These are phyloP conservation scores for Ichneumoninae sp. DNA, from an alignment of 2,888 invertebrate genomes.

Conservation along the genomic window DNA sequence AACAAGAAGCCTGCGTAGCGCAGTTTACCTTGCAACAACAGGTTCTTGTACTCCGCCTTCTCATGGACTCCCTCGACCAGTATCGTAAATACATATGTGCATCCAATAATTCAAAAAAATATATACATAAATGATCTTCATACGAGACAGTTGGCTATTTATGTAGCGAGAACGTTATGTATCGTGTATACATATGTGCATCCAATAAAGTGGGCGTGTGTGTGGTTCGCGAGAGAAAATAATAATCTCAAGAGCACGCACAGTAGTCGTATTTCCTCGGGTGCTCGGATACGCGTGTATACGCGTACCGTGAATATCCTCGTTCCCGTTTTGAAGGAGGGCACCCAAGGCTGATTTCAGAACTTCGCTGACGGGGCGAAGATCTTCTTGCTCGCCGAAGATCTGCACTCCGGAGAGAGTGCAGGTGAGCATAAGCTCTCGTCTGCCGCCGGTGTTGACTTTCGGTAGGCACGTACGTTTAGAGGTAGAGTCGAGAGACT, in stretches of 20 bases:
- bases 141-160: background rate
- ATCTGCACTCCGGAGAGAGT: slow-evolving; percentile 53
- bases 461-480: slow-evolving; percentile 57
- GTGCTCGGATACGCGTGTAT: slow-evolving; percentile 14
- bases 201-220: background rate
- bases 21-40: background rate
- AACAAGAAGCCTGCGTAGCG: background rate
- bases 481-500: slow-evolving; percentile 28
- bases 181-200: background rate
- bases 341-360: slow-evolving; percentile 48
- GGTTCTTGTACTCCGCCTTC: background rate
- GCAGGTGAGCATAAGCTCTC: slow-evolving; percentile 63
- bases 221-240: slow-evolving; percentile 37
- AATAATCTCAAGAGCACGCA: slow-evolving; percentile 42
- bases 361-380: slow-evolving; percentile 22
- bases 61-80: background rate
- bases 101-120: background rate
- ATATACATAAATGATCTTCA: background rate
- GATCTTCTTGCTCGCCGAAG: slow-evolving; percentile 48
- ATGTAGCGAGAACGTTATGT: background rate
- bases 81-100: background rate
- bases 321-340: slow-evolving; percentile 49
- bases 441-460: slow-evolving; percentile 60
- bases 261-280: slow-evolving; percentile 48
- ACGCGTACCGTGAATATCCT: slow-evolving; percentile 17